These are phyloP conservation scores for Hymenopus coronatus DNA, from an alignment of 2,888 invertebrate genomes.

Conservation along the genomic window DNA sequence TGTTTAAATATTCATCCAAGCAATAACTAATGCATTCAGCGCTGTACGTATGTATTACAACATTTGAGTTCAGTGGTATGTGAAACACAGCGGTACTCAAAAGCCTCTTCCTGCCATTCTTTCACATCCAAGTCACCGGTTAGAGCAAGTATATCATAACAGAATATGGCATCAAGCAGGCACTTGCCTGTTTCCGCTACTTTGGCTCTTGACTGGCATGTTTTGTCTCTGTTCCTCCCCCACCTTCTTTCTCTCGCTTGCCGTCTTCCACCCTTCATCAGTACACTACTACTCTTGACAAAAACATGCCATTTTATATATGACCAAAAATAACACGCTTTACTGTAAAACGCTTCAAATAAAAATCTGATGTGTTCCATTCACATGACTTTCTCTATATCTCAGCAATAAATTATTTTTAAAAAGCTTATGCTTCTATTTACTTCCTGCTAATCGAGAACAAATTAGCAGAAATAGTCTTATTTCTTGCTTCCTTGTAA, in stretches of 20 bases:
- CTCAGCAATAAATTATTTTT: too few species aligned
- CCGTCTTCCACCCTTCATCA: not conserved
- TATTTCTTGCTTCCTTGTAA: too few species aligned
- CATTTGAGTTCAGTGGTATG: not conserved
- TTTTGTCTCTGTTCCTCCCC: not conserved
- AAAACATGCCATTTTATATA: not conserved
- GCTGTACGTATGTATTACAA: not conserved
- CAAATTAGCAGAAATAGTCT: too few species aligned
- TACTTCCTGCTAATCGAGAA: too few species aligned
- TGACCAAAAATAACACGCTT: too few species aligned
- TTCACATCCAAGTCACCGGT: not conserved
- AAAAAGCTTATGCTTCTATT: too few species aligned
- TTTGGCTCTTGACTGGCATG: not conserved
- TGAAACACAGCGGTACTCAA: not conserved
- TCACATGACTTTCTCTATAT: too few species aligned
- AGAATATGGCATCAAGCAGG: slow-evolving; percentile 10
- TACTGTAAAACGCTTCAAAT: too few species aligned
- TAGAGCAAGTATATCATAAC: slow-evolving; percentile 4
- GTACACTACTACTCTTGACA: not conserved
- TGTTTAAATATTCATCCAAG: not conserved
- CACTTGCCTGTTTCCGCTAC: slow-evolving; percentile 14
- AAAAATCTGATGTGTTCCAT: too few species aligned
- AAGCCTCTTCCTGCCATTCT: not conserved
- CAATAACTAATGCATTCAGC: not conserved
- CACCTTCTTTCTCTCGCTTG: not conserved